Base-by-base conservation (phyloP, 2,888 invertebrate genomes). In the Lottia gigantea region DNA sequence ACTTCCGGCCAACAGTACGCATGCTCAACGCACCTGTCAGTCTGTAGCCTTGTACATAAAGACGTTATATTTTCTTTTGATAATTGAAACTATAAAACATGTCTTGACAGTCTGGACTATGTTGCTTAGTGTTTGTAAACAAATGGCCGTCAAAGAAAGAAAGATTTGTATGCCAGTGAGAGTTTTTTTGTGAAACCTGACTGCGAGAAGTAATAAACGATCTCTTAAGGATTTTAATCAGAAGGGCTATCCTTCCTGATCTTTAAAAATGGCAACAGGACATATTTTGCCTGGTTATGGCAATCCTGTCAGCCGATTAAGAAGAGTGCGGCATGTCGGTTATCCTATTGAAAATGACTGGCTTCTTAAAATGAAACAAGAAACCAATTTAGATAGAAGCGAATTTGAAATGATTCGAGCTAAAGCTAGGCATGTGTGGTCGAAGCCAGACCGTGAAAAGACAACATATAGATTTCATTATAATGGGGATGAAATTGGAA, bases 251-350 rank as follows among this genome's bases (percentile, higher is more conserved):
- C 23, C 14, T 40, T 63, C n/a, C 19, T 16, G 15, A n/a, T n/a
- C 16, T 14, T 62, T 1, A 46, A 71, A 45, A 62, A 85, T 86
- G 85, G 79, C 85, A 6, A 84, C 85, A 3, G 84, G 83, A 25
- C 85, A 85, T 72, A 79, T 82, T 70, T 72, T 82, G 71, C 85
- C 86, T 2, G 85, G 85, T 7, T 86, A 81, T 76, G 83, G 82
- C 26, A 76, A 82, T 45, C 82, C 83, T 16, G 81, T 85, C 19
- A 76, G 83, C 40, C 73, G 76, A 47, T 70, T 84, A 14, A 76
- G 76, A 73, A 75, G 83, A 45, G 80, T 79, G 0, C 75, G 78
- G 46, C 77, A 83, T 23, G 81, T 82, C 3, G 78, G 78, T 14
- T 82, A 78, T 68, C 84, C 84, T 1, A 31, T 82, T 31, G 83